Evolutionary conservation across 2,888 invertebrate species (phyloP), one percentile per base, ranked within the genome.

Genomic region (Ennomos quercinarius): DNA sequence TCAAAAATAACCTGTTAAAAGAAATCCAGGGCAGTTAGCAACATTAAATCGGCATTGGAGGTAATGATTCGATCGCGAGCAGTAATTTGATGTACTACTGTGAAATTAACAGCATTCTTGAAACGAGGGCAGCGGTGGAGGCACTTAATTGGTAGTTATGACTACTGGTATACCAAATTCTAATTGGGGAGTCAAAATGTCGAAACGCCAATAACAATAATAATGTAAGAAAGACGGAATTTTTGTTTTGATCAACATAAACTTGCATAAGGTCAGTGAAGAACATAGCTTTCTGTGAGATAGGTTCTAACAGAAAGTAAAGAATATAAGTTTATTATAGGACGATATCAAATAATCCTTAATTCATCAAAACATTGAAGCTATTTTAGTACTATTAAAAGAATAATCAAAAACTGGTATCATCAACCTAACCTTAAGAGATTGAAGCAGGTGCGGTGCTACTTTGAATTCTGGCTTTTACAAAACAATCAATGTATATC

Each of bases 11-110:
- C 67, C 62, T 60, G 67, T 68, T 60, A 57, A 57, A 63, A 60
- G 39, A 55, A 63, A 67, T 64, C 52, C 64, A 64, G 68, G 64
- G 59, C 68, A 66, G 66, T 66, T 67, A 66, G 54, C 63, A 63
- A 49, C 50, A 40, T 55, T 38, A 50, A 60, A 50, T 46, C 55
- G 34, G 49, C 49, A 46, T 43, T 38, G 49, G 41, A 55, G 43
- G 60, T 27, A 56, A 60, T 55, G 39, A 51, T 56, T 49, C 42
- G 60, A 60, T 55, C 41, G 48, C 53, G 34, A 37, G 37, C 17
- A 39, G 58, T 50, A 65, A 66, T 66, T 66, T 61, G 61, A 63
- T 61, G 57, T 59, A 57, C 61, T 63, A 59, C 58, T 56, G 50
- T 39, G 49, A 41, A 65, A 61, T 67, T 65, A 67, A 56, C 64